A percentile compares a stretch with the other conserved stretches of the same genome.
Conservation (phyloP, 2,888 invertebrate species). For the Syrphus vitripennis region DNA sequence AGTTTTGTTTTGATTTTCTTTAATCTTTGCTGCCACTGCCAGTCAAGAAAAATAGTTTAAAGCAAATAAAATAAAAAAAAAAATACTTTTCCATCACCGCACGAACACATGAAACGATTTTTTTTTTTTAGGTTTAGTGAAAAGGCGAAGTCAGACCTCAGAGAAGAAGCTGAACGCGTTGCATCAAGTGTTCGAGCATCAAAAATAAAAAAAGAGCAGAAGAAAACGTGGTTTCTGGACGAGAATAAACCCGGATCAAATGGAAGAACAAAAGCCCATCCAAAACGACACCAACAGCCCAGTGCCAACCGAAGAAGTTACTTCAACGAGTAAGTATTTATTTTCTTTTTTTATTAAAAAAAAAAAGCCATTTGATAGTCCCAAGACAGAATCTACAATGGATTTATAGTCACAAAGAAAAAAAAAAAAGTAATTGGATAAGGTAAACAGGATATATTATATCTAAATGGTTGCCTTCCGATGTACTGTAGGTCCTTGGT, state of each 20-base stretch:
- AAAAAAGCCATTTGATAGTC: background rate
- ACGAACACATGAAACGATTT: conserved; percentile 41
- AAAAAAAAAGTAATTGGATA: background rate
- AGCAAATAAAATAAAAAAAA: conserved; percentile 8
- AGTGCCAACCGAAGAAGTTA: conserved; percentile 78
- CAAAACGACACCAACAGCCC: conserved; percentile 75
- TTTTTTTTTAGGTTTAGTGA: conserved; percentile 39
- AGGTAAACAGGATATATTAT: conserved; percentile 15
- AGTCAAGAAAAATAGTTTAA: background rate
- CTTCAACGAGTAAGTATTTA: conserved; percentile 79
- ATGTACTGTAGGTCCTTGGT: conserved; percentile 17
- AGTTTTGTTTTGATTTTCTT: background rate
- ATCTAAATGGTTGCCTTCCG: background rate
- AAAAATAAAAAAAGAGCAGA: conserved; percentile 42
- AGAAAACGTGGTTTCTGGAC: conserved; percentile 68
- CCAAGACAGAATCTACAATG: background rate
- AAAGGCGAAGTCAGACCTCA: conserved; percentile 50
- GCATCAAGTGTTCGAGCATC: conserved; percentile 64
- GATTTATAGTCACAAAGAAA: background rate
- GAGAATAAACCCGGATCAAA: conserved; percentile 46
- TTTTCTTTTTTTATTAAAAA: background rate
- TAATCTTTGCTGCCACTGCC: background rate
- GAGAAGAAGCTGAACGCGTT: conserved; percentile 58
- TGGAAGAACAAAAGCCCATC: conserved; percentile 73
- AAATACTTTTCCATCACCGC: conserved; percentile 1